Evolutionary conservation across 2,888 invertebrate genomes (phyloP).

Genomic region (Sipha maydis): DNA sequence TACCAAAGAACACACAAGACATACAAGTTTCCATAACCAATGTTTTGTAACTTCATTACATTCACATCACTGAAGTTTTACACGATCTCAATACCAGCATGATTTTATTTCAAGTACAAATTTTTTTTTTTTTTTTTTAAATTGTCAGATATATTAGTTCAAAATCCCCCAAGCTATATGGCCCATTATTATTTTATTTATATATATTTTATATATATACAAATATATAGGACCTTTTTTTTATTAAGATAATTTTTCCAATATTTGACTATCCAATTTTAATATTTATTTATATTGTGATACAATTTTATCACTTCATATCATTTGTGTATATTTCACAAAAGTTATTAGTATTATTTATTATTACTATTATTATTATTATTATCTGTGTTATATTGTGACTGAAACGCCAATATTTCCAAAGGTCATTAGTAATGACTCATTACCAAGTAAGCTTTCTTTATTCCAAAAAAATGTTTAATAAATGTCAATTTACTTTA

Average conservation of each 20-base stretch:
- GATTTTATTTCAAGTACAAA: slow-evolving; percentile 51
- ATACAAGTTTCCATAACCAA: background rate
- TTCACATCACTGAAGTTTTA: slow-evolving; percentile 35
- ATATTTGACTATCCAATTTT: slow-evolving; percentile 34
- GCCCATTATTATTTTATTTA: slow-evolving; percentile 47
- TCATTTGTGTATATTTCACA: slow-evolving; percentile 38
- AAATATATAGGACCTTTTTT: slow-evolving; percentile 1
- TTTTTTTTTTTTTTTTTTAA: slow-evolving; percentile 12
- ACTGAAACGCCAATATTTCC: slow-evolving; percentile 58
- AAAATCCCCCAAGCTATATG: slow-evolving; percentile 2
- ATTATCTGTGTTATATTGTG: slow-evolving; percentile 52
- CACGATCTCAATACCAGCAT: slow-evolving; percentile 45
- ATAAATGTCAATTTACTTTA: slow-evolving; percentile 44
- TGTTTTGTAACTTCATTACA: slow-evolving; percentile 24
- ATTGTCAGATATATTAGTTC: slow-evolving; percentile 17
- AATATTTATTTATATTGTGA: slow-evolving; percentile 36
- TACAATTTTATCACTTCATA: slow-evolving; percentile 28
- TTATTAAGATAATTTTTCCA: slow-evolving; percentile 24
- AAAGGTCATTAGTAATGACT: background rate
- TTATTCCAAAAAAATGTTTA: slow-evolving; percentile 15
- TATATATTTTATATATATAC: slow-evolving; percentile 13
- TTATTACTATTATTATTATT: background rate
- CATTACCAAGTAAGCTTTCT: background rate
- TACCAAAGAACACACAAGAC: slow-evolving; percentile 51
- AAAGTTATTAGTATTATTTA: slow-evolving; percentile 15